Evolutionary conservation across 2,888 invertebrate genomes (phyloP), one percentile per base, ranked within the genome.

Genomic region (Charanyca ferruginea): DNA sequence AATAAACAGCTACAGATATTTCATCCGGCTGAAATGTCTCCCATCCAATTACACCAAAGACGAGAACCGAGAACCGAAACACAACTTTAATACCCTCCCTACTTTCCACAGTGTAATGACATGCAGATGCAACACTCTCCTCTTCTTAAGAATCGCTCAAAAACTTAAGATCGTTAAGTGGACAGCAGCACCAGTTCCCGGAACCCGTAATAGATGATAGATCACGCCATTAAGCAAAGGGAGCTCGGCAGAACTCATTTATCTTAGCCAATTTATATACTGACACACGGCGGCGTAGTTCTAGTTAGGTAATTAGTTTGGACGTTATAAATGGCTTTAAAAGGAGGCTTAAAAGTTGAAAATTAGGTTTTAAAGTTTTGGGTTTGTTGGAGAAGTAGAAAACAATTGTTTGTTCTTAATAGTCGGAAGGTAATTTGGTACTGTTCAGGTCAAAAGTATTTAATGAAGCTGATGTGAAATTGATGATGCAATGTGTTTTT

Each of bases 191-290:
- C 28, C 67, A 53, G 65, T 62, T 73, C 47, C 69, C 51, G 45
- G 57, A 79, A 76, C 52, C 52, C 44, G 51, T 70, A 63, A 75
- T 81, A 68, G 77, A 81, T 81, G 84, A 81, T 83, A 69, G 75
- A 83, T 83, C 76, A 65, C 69, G 59, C 73, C 80, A 83, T 83
- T 83, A 81, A 75, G 81, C 76, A 48, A 54, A 51, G 76, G 75
- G 74, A 71, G 54, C 65, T 45, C 63, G 45, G 69, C 68, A 76
- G 79, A 69, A 55, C 82, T 79, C 79, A 73, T 81, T 81, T 79
- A 81, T 83, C 82, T 83, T 73, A 69, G 63, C 81, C 81, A 80
- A 83, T 83, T 80, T 83, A 83, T 77, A 81, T 55, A 77, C 67
- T 80, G 83, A 83, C 80, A 77, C 70, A 73, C 65, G 55, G 53